phyloP scores from a whole-genome alignment of 2,113 vertebrate genomes.

The Ibidorhyncha struthersii region DNA sequence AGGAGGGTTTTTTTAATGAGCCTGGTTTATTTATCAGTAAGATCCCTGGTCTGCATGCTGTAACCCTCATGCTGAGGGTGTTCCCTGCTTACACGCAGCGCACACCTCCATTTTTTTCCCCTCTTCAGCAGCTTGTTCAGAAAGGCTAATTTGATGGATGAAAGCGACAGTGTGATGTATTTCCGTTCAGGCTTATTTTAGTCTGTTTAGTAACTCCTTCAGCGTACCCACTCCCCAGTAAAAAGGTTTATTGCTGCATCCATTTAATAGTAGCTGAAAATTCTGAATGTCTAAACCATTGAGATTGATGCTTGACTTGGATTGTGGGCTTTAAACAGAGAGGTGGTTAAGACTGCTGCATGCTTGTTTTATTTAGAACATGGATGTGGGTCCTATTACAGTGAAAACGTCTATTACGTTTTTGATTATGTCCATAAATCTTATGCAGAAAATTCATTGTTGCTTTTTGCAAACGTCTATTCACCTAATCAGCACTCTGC shows the following conservation, averaged over 20 bases:
- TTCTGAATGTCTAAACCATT: not conserved
- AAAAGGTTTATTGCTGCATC: not conserved
- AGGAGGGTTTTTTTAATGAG: not conserved
- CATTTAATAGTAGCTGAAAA: not conserved
- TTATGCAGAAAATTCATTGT: not conserved
- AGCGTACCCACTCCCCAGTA: not conserved
- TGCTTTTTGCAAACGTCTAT: not conserved
- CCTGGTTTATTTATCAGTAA: not conserved
- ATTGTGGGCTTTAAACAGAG: not conserved
- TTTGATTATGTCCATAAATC: not conserved
- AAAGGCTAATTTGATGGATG: not conserved
- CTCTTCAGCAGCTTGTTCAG: not conserved
- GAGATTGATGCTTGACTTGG: not conserved
- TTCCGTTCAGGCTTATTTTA: not conserved
- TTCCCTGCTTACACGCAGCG: not conserved
- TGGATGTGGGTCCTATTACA: not conserved
- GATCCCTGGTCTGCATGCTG: not conserved
- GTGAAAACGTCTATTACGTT: not conserved
- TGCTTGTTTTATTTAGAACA: not conserved
- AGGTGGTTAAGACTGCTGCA: not conserved
- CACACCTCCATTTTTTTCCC: not conserved
- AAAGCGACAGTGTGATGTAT: not conserved
- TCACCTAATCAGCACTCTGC: not conserved
- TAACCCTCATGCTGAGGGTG: not conserved
- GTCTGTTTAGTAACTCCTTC: not conserved